Base-by-base conservation (phyloP, 2,113 vertebrate species). In the Drymodes brunneopygia region DNA sequence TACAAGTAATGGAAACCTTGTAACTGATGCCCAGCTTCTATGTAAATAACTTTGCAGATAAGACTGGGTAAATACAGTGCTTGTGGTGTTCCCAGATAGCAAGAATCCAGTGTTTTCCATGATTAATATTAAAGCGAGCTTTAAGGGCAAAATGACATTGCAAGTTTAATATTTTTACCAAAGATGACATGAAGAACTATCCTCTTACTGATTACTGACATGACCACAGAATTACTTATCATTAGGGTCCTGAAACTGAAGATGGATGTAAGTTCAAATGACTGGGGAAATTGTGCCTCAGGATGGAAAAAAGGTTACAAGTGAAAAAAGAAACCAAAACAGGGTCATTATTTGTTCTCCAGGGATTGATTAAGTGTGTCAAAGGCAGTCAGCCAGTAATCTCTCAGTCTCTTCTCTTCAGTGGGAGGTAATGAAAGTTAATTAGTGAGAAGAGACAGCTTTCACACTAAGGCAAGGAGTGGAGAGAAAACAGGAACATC, bases 351-450 rank as follows among this genome's bases (percentile, higher is more conserved):
- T 96, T 97, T 97, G 36, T 95, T 92, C 91, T 96, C 78, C 31
- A 72, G 84, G 81, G 97, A 88, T 93, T 96, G 97, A 93, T 98
- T 97, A 97, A 94, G 70, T 90, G 74, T 81, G 78, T 96, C 96
- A 92, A 87, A 98, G 71, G 78, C 90, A 97, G 72, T 78, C 91
- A 97, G 72, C 50, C 95, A 92, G 84, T 75, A 90, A 97, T 96
- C 82, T 96, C 91, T 98, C 92, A 95, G 91, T 92, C 83, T 97
- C 67, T 97, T 97, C 80, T 58, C 87, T 97, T 97, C 88, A 90
- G 89, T 87, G 90, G 86, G 79, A 97, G 72, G 94, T 92, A 98
- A 97, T 98, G 96, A 94, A 97, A 98, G 97, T 98, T 97, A 98
- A 98, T 98, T 98, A 98, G 97, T 35, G 86, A 92, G 86, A 96